Evolutionary conservation across 2,113 vertebrate species (phyloP), one percentile per base, ranked within the genome.

Genomic region (Sorex fumeus): DNA sequence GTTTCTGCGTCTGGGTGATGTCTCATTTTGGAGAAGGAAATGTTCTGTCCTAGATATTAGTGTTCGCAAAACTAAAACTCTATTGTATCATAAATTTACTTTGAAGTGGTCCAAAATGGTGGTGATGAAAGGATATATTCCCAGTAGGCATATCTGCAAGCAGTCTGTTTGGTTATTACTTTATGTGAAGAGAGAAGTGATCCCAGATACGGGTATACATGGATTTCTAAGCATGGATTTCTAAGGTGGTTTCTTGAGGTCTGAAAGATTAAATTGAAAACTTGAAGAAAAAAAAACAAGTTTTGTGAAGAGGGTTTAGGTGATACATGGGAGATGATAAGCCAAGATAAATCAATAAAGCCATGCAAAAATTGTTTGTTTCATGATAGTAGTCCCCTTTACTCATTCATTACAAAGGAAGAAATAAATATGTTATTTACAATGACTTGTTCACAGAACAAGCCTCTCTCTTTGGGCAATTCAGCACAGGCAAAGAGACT

Each of bases 201-300:
- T 36, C 43, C 60, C 69, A 70, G 60, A 27, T 76, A n/a, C 11
- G 47, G 6, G 69, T 47, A 84, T 16, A 66, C 43, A 62, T 16
- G n/a, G 36, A 90, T 86, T 90, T 34, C 34, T 85, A 6, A 45
- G 75, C 11, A 74, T n/a, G n/a, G n/a, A n/a, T n/a, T n/a, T n/a
- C n/a, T n/a, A n/a, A n/a, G 27, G 27, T n/a, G 62, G 43, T 40
- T 66, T 7, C 53, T 34, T 66, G 23, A 72, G 11, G 28, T 89
- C 81, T 66, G 32, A 13, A 86, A 82, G 47, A 70, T 76, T 76
- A 47, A 25, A 69, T 8, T 47, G 27, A 32, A 60, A 85, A 28
- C 28, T 0, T 32, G 34, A 36, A n/a, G n/a, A 9, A 25, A 36
- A 47, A 19, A 30, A 4, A 47, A 47, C 11, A 16, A 15, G 13